These are phyloP conservation scores for zebrafish (Danio rerio) DNA, from an alignment of 2,113 vertebrate genomes.

Conservation along the genomic window GRCz12tu NC_133184.1:49476001-49476500, in stretches of 20 bases:
- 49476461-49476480: too few relatives aligned
- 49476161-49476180: slow-evolving; percentile 29
- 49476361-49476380: not conserved
- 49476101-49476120: slow-evolving; percentile 49
- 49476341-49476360: not conserved
- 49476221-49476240: slow-evolving; percentile 34
- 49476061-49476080: slow-evolving; percentile 11
- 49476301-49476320: not conserved
- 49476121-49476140: slow-evolving; percentile 56
- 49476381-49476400: not conserved
- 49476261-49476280: not conserved
- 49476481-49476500: too few relatives aligned
- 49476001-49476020: not conserved
- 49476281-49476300: not conserved
- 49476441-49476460: too few relatives aligned
- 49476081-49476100: slow-evolving; percentile 26
- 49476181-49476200: slow-evolving; percentile 43
- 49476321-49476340: too few relatives aligned
- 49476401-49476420: too few relatives aligned
- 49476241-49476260: not conserved
- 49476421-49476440: too few relatives aligned
- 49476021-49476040: not conserved
- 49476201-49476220: slow-evolving; percentile 33
- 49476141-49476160: slow-evolving; percentile 45
- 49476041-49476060: slow-evolving; percentile 2